Evolutionary conservation across 1,140 invertebrate species (phyloP), one percentile per base, ranked within the genome.

Genomic region (Drosophila leontia): DNA sequence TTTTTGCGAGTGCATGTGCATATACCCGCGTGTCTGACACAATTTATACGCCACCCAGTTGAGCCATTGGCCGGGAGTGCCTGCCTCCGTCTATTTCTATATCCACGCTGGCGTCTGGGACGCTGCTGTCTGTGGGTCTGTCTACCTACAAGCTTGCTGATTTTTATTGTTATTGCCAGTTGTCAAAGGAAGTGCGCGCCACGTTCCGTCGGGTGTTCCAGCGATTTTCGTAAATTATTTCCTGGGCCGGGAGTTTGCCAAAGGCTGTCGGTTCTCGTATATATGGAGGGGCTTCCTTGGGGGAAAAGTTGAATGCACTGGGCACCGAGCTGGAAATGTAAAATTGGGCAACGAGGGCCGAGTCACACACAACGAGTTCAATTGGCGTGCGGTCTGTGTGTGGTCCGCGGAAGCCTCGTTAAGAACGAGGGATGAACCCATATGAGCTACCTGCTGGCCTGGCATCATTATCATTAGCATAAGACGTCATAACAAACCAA

Each of bases 161-260:
- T 84, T 88, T 88, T 88, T 90, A 88, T 88, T 88, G 84, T 88
- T 88, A 90, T 90, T 81, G 84, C 85, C 85, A 90, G 85, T 90
- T 90, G 85, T 88, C 84, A 88, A 88, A 88, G 84, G 84, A 90
- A 84, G 84, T 87, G 82, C 59, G 58, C 81, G 53, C 61, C 60
- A 53, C 50, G 42, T 69, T 45, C 23, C 57, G 50, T 67, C 44
- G 57, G 62, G 50, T 69, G 26, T 44, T 70, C 68, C 70, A 70
- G 53, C 59, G 75, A 86, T 82, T 88, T 83, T 88, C 57, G 64
- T 83, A 83, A 88, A 87, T 87, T 88, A 83, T 87, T 87, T 87
- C 84, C 84, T 80, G 77, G 68, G 45, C 62, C 50, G 50, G 53
- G 61, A 75, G 68, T 75, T 72, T 64, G 68, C 45, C 42, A 45